Evolutionary conservation across 2,888 invertebrate genomes (phyloP).

Genomic region (Apodemia hepburni): DNA sequence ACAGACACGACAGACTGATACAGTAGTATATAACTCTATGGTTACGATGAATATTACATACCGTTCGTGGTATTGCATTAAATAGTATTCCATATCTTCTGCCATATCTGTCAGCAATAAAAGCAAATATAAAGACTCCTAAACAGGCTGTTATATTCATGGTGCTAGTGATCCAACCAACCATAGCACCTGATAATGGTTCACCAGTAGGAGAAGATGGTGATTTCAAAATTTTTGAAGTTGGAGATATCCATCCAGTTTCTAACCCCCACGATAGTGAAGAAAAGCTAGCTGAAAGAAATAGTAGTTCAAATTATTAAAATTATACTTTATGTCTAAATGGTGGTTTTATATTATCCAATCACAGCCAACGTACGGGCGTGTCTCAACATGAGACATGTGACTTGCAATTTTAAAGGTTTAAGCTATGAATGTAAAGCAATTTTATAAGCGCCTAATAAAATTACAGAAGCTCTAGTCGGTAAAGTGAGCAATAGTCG

Average conservation of each 20-base stretch:
- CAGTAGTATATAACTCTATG: no score
- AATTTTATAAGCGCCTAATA: no score
- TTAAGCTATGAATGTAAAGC: no score
- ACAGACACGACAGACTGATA: no score
- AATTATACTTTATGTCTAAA: no score
- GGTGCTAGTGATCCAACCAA: constrained; percentile 68
- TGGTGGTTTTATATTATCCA: neutral
- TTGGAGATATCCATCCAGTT: constrained; percentile 62
- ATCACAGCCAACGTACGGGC: no score
- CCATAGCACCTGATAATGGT: constrained; percentile 50
- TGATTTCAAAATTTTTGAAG: constrained; percentile 49
- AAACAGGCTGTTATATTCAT: constrained; percentile 50
- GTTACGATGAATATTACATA: constrained; percentile 37
- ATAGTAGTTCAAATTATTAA: no score
- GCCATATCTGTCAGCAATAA: constrained; percentile 58
- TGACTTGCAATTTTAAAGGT: no score
- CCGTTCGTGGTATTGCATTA: constrained; percentile 59
- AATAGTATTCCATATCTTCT: constrained; percentile 60
- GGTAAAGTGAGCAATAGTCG: no score
- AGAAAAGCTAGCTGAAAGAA: constrained; percentile 25
- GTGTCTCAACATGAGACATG: neutral
- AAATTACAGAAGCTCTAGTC: no score
- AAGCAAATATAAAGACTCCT: constrained; percentile 58
- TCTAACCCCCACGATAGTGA: constrained; percentile 45
- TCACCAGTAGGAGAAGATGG: constrained; percentile 44